Percentiles rank a stretch among this genome's conserved stretches.
These are phyloP conservation scores for Thinocorus orbignyianus DNA, from an alignment of 2,113 vertebrate genomes.

Conservation along the genomic window DNA sequence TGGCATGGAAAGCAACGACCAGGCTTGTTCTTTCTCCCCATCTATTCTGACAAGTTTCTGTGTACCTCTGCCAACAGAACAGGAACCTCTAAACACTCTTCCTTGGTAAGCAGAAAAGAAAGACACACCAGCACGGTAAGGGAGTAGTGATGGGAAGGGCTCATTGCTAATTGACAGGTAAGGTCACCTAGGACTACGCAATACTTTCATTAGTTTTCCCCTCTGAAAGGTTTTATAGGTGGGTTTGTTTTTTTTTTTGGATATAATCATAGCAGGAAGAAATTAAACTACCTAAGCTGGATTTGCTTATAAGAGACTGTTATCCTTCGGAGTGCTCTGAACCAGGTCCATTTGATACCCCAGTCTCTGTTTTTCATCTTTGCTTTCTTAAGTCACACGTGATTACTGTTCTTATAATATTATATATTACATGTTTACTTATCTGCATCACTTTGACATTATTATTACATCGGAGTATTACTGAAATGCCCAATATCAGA, in stretches of 20 bases:
- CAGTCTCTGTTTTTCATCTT: neutral
- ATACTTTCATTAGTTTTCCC: neutral
- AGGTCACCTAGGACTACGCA: neutral
- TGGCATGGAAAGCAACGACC: neutral
- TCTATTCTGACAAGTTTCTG: neutral
- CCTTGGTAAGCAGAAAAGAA: neutral
- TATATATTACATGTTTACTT: neutral
- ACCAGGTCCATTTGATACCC: neutral
- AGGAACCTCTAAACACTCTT: neutral
- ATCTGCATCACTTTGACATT: neutral
- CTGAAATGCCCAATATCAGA: neutral
- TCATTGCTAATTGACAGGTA: neutral
- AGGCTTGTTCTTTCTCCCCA: neutral
- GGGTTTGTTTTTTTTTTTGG: slow-evolving; percentile 15
- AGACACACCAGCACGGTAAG: neutral
- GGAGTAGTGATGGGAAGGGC: neutral
- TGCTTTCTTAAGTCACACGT: neutral
- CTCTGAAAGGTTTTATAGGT: neutral
- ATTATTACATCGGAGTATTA: neutral
- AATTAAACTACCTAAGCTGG: slow-evolving; percentile 16
- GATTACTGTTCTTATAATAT: neutral
- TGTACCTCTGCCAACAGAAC: neutral
- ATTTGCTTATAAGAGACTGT: neutral
- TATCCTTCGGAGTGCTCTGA: neutral
- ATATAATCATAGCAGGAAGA: neutral